Base-by-base conservation (phyloP, 2,888 invertebrate genomes). In the Xylophagus ater region DNA sequence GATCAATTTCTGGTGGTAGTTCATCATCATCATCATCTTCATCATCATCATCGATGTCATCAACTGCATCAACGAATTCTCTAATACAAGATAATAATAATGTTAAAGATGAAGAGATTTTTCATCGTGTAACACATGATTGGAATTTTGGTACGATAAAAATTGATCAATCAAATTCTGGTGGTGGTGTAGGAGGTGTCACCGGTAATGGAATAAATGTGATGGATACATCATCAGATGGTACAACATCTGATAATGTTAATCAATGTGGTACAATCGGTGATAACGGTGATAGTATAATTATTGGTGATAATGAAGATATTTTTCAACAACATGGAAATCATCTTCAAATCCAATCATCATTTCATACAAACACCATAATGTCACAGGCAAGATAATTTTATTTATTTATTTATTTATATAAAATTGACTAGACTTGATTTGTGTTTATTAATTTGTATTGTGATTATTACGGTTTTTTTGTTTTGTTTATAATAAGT, bases 61-160 rank as follows among this genome's bases (percentile, higher is more conserved):
- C 55, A 14, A 54, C 58, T 8, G 54, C 61, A 52, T 49, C 56
- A 41, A 49, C 51, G 13, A n/a, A n/a, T n/a, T n/a, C n/a, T n/a
- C n/a, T n/a, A n/a, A n/a, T n/a, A n/a, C 31, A 32, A 21, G 20
- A 12, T 8, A 32, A 8, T 30, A 30, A 18, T 21, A 7, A 13
- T 33, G 17, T 23, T n/a, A 37, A 13, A 8, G 13, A 20, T 31
- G 46, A 49, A 20, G 59, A 59, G 43, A 55, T 62, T 49, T 62
- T 58, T 45, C 60, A 60, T 43, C 57, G 61, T 46, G 58, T 62
- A n/a, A 60, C 58, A 37, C 60, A 62, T 45, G 62, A 62, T 49
- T 62, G 62, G 62, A 61, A 62, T 49, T 62, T 62, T 37, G 61
- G 62, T n/a, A n/a, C n/a, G 13, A 34, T 48, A 6, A 49, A 49